phyloP scores from a whole-genome alignment of 2,888 invertebrate species.

The Schizaphis graminum region DNA sequence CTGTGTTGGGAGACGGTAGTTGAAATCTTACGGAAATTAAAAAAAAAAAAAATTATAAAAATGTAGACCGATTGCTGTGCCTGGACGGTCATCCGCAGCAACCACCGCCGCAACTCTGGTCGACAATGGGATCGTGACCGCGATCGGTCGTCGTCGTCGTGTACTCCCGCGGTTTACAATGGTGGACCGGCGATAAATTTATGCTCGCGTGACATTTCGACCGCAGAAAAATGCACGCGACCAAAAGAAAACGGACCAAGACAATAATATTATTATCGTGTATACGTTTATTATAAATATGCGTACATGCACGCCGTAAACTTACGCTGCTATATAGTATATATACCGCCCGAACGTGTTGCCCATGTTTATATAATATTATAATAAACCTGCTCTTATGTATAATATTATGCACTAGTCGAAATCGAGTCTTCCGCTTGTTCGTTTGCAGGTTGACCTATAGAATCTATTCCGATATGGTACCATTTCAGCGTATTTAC shows the following conservation, averaged over 20 bases:
- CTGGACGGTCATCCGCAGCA: neutral
- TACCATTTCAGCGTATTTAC: neutral
- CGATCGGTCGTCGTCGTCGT: constrained; percentile 32
- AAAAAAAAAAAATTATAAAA: constrained; percentile 13
- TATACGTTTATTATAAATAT: neutral
- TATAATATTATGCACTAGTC: neutral
- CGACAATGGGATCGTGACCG: constrained; percentile 64
- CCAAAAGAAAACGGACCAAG: constrained; percentile 29
- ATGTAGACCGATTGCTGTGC: constrained; percentile 22
- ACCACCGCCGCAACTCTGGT: neutral
- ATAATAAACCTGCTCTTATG: neutral
- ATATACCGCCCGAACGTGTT: neutral
- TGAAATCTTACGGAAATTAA: constrained; percentile 5
- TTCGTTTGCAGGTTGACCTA: neutral
- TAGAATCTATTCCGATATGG: neutral
- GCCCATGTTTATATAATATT: neutral
- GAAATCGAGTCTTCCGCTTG: neutral
- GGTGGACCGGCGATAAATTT: constrained; percentile 51
- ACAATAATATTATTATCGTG: neutral
- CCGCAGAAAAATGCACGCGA: constrained; percentile 50
- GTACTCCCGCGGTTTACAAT: constrained; percentile 48
- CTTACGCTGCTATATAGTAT: neutral
- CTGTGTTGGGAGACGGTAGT: neutral
- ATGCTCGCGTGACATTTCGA: constrained; percentile 50
- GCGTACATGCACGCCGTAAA: neutral